Conservation (phyloP, 2,113 vertebrate genomes). For the Xenopus laevis region DNA sequence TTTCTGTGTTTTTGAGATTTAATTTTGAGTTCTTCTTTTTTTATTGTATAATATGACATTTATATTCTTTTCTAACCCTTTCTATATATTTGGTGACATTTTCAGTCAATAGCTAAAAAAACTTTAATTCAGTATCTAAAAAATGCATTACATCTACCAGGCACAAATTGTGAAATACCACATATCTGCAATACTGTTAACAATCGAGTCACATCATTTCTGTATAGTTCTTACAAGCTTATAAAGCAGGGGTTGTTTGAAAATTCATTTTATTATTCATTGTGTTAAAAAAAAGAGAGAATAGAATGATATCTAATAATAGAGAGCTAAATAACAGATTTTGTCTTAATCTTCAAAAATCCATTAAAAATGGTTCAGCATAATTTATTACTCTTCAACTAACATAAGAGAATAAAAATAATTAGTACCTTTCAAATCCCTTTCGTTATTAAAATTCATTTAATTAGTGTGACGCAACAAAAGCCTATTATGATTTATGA, state of each 20-base stretch:
- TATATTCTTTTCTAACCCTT: too few relatives aligned
- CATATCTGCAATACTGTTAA: constrained; percentile 16
- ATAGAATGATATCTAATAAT: constrained; percentile 31
- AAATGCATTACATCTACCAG: neutral
- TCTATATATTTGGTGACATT: too few relatives aligned
- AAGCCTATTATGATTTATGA: constrained; percentile 26
- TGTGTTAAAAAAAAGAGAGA: constrained; percentile 9
- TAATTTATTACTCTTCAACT: constrained; percentile 33
- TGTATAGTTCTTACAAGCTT: neutral
- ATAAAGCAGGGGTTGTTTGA: neutral
- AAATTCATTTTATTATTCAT: constrained; percentile 12
- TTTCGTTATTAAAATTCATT: constrained; percentile 26
- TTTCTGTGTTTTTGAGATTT: too few relatives aligned
- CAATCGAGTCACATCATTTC: constrained; percentile 10
- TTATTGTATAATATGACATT: too few relatives aligned
- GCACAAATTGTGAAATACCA: neutral
- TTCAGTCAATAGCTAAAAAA: too few relatives aligned
- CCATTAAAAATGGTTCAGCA: constrained; percentile 23
- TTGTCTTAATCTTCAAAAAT: constrained; percentile 40
- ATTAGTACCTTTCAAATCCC: constrained; percentile 38
- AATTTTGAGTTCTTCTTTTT: too few relatives aligned
- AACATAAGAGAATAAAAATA: constrained; percentile 31
- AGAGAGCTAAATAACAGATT: constrained; percentile 31
- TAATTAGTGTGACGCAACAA: constrained; percentile 21
- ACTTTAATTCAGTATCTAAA: too few relatives aligned